Percentiles rank a stretch among this genome's conserved stretches.
These are phyloP conservation scores for Gobio occitaniae DNA, from an alignment of 2,797 vertebrate genomes.

Conservation along the genomic window DNA sequence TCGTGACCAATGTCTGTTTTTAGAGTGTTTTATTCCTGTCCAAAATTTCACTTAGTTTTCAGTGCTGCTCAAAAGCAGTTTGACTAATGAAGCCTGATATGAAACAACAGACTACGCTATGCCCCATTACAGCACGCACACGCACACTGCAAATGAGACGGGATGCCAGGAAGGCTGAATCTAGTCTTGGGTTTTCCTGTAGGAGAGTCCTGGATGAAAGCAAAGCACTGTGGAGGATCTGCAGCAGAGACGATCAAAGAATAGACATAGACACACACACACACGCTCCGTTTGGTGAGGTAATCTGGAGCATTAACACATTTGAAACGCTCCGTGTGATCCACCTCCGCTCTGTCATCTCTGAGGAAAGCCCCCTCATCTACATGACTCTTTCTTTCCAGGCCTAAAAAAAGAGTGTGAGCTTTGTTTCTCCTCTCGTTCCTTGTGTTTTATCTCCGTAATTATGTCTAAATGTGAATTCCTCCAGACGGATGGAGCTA, in stretches of 20 bases:
- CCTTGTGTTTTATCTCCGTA: slow-evolving; percentile 73
- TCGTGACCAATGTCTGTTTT: slow-evolving; percentile 9
- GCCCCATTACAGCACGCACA: slow-evolving; percentile 37
- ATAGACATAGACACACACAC: slow-evolving; percentile 5
- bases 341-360: slow-evolving; percentile 75
- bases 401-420: slow-evolving; percentile 69
- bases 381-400: slow-evolving; percentile 67
- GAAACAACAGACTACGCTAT: slow-evolving; percentile 42
- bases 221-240: slow-evolving; percentile 20
- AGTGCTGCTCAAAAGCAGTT: slow-evolving; percentile 40
- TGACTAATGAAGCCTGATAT: slow-evolving; percentile 53
- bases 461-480: slow-evolving; percentile 78
- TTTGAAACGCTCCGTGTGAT: slow-evolving; percentile 66
- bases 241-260: slow-evolving; percentile 5
- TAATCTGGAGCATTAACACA: slow-evolving; percentile 55
- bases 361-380: slow-evolving; percentile 81
- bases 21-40: slow-evolving; percentile 42
- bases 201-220: slow-evolving; percentile 17
- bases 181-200: slow-evolving; percentile 16
- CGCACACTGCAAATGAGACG: slow-evolving; percentile 23
- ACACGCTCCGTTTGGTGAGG: slow-evolving; percentile 10
- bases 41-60: slow-evolving; percentile 39
- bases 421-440: slow-evolving; percentile 77
- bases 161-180: slow-evolving; percentile 28
- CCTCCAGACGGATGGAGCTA: slow-evolving; percentile 67